Percentiles rank a stretch among this genome's conserved stretches.
Conservation (phyloP, 1,140 invertebrate genomes). For the Caenorhabditis briggsae region DNA sequence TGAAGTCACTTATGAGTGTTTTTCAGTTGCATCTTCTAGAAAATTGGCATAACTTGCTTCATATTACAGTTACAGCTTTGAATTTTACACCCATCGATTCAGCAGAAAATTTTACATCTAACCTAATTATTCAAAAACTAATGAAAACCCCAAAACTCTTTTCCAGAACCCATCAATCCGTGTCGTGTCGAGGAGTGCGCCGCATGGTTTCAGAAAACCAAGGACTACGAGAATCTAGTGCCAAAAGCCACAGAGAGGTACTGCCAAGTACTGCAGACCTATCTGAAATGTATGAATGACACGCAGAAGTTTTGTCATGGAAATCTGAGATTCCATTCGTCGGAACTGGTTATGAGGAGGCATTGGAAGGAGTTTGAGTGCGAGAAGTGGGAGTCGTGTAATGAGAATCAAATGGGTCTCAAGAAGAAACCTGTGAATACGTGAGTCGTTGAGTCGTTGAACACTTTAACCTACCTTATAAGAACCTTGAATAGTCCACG, state of each 20-base stretch:
- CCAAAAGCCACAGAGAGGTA: constrained; percentile 50
- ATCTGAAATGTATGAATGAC: constrained; percentile 56
- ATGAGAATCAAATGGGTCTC: constrained; percentile 3
- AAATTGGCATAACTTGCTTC: too few relatives aligned
- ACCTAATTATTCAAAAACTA: too few relatives aligned
- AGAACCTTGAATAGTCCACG: too few relatives aligned
- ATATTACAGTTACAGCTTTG: too few relatives aligned
- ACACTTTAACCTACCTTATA: too few relatives aligned
- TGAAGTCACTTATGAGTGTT: too few relatives aligned
- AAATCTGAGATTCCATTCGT: constrained; percentile 55
- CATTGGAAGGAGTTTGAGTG: constrained; percentile 55
- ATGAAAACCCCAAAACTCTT: too few relatives aligned
- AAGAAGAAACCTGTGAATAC: constrained; percentile 23
- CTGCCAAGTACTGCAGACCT: constrained; percentile 59
- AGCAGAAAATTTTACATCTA: background rate
- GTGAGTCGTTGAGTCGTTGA: background rate
- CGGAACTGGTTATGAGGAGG: constrained; percentile 43
- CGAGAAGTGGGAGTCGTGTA: constrained; percentile 39
- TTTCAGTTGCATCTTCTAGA: too few relatives aligned
- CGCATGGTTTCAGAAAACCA: constrained; percentile 52
- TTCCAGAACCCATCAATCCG: background rate
- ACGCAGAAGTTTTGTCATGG: constrained; percentile 54
- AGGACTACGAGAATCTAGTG: constrained; percentile 55
- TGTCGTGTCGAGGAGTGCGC: constrained; percentile 58
- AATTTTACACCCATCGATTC: background rate